These are phyloP conservation scores for Paedocypris sp. DNA, from an alignment of 2,113 vertebrate species.

Conservation along the genomic window DNA sequence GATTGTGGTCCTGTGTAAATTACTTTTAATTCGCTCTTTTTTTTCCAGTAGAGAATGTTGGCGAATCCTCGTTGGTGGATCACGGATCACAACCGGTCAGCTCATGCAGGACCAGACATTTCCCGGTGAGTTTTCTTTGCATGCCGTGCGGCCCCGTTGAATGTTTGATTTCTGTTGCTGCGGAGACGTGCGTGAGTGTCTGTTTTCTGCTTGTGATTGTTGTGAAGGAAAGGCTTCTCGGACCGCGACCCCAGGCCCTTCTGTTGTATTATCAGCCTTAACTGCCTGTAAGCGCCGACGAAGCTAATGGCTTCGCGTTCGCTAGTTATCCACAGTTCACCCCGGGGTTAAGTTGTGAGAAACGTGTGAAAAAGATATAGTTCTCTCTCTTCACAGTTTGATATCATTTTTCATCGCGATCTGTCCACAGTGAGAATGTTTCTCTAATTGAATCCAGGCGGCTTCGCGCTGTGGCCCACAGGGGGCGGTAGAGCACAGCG, in stretches of 20 bases:
- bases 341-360: slow-evolving; percentile 33
- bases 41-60: too few species aligned
- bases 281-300: slow-evolving; percentile 10
- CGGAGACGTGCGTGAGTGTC: too few species aligned
- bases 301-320: slow-evolving; percentile 13
- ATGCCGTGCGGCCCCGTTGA: background rate
- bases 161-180: slow-evolving; percentile 33
- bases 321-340: slow-evolving; percentile 32
- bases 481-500: slow-evolving; percentile 65
- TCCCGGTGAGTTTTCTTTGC: slow-evolving; percentile 46
- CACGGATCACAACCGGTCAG: slow-evolving; percentile 38
- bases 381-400: slow-evolving; percentile 35
- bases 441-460: slow-evolving; percentile 30
- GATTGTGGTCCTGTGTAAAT: too few species aligned
- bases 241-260: background rate
- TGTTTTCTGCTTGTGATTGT: too few species aligned
- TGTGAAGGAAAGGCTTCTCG: background rate
- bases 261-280: slow-evolving; percentile 22
- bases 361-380: slow-evolving; percentile 30
- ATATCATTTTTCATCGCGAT: slow-evolving; percentile 33
- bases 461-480: slow-evolving; percentile 43
- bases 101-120: slow-evolving; percentile 47
- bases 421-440: slow-evolving; percentile 37
- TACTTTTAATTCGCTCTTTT: too few species aligned
- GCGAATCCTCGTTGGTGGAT: too few species aligned